Evolutionary conservation across 2,113 vertebrate genomes (phyloP).

Genomic region (Elephantulus edwardii): DNA sequence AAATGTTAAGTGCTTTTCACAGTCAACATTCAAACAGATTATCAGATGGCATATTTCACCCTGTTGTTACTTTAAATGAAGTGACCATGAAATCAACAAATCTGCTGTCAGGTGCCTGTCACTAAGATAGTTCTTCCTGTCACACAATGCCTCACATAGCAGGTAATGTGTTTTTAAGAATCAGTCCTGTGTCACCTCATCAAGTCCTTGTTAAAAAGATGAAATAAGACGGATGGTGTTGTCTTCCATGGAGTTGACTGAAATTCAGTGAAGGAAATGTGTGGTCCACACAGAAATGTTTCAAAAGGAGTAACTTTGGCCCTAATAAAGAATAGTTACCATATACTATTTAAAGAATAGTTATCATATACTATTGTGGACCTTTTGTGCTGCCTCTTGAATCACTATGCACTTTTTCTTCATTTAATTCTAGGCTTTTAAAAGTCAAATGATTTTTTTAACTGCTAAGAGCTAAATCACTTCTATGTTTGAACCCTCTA

Average conservation of each 20-base stretch:
- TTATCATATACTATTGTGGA: slow-evolving; percentile 11
- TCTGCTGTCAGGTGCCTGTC: slow-evolving; percentile 91
- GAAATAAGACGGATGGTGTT: slow-evolving; percentile 88
- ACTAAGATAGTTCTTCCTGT: slow-evolving; percentile 87
- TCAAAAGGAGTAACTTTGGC: slow-evolving; percentile 41
- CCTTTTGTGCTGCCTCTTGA: slow-evolving; percentile 48
- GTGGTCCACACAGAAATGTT: slow-evolving; percentile 54
- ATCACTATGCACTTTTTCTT: slow-evolving; percentile 51
- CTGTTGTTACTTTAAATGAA: slow-evolving; percentile 91
- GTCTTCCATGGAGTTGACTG: slow-evolving; percentile 82
- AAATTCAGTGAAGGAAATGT: slow-evolving; percentile 81
- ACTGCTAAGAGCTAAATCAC: slow-evolving; percentile 58
- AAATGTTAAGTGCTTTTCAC: slow-evolving; percentile 90
- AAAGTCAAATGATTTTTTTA: slow-evolving; percentile 72
- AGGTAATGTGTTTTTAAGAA: slow-evolving; percentile 92
- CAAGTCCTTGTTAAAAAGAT: slow-evolving; percentile 89
- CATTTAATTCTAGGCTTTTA: slow-evolving; percentile 63
- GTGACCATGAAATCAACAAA: slow-evolving; percentile 92
- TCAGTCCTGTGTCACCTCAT: slow-evolving; percentile 89
- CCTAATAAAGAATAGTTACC: background rate
- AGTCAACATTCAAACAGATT: slow-evolving; percentile 91
- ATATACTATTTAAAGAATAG: slow-evolving; percentile 34
- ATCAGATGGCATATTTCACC: slow-evolving; percentile 91
- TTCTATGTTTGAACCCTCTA: slow-evolving; percentile 61
- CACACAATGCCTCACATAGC: slow-evolving; percentile 88